Base-by-base conservation (phyloP, 2,888 invertebrate species). In the Ditula angustiorana region DNA sequence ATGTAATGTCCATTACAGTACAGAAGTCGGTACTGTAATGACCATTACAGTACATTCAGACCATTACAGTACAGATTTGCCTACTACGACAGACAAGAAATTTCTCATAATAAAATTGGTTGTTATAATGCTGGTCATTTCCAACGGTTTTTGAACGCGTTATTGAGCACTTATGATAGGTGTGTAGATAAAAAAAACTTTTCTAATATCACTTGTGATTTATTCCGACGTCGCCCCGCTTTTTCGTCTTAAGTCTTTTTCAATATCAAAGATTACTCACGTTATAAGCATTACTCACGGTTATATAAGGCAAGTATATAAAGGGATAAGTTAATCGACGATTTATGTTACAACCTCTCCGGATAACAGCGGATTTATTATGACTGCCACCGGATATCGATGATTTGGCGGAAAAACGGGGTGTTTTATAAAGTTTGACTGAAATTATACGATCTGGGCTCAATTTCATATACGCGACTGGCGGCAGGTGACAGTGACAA, bases 361-460 rank as follows among this genome's bases (percentile, higher is more conserved):
- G 57, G 63, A 58, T 63, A 58, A n/a, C 44, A 53, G 28, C 26
- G 53, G 59, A 64, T 64, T 64, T 64, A 64, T 53, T 59, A 64
- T 35, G 26, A 59, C 46, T 59, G 49, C 41, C 47, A 64, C 33
- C 33, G 46, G 33, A 64, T 53, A 64, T 59, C 37, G 64, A 59
- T 59, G 64, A 58, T 53, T 64, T 7, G 23, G 58, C 63, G 28
- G 35, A 64, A 64, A 56, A 62, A 37, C 13, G 4, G 3, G 7
- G 37, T 11, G 21, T 35, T 13, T 50, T 33, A 53, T n/a, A 35
- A 49, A 57, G 24, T 19, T 28, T 57, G 30, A 21, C 46, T 37
- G 16, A 19, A n/a, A 24, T 24, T 33, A 52, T 37, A 0, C 37
- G 37, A 5, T 19, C 5, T 2, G 21, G 2, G 21, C n/a, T n/a